Conservation (phyloP, 2,888 invertebrate species). For the Hydropsyche betteni region DNA sequence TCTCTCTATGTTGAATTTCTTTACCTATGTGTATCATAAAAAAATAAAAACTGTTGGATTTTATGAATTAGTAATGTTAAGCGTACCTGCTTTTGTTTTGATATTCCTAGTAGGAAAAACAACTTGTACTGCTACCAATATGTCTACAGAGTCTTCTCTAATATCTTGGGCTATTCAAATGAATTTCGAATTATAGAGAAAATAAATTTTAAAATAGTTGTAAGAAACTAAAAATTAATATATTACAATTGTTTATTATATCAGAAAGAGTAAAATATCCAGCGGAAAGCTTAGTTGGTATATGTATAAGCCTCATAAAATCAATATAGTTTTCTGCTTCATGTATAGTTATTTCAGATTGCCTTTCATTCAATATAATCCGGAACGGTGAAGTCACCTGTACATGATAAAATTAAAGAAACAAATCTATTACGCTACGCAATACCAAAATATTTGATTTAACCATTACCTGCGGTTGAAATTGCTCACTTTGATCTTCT, state of each 20-base stretch:
- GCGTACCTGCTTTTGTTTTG: constrained; percentile 67
- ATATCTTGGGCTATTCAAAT: constrained; percentile 55
- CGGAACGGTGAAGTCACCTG: constrained; percentile 72
- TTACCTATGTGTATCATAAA: constrained; percentile 55
- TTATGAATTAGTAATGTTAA: too few species aligned
- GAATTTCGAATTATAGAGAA: neutral
- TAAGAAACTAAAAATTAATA: neutral
- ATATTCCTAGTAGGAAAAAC: constrained; percentile 71
- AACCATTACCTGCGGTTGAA: constrained; percentile 67
- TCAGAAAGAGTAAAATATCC: constrained; percentile 68
- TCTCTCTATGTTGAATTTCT: constrained; percentile 69
- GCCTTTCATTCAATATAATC: constrained; percentile 72
- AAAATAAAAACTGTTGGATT: too few species aligned
- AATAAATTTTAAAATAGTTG: constrained; percentile 19
- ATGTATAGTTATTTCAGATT: constrained; percentile 70
- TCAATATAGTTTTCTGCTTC: constrained; percentile 62
- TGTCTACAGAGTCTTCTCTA: constrained; percentile 67
- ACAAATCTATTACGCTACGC: neutral
- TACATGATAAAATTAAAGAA: constrained; percentile 53
- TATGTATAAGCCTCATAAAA: constrained; percentile 66
- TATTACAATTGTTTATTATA: constrained; percentile 55
- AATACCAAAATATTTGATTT: too few species aligned
- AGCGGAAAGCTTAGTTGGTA: constrained; percentile 73
- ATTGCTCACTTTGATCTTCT: constrained; percentile 69
- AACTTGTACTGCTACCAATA: constrained; percentile 74